phyloP scores from a whole-genome alignment of 1,140 invertebrate genomes.

The Euwallacea fornicatus region DNA sequence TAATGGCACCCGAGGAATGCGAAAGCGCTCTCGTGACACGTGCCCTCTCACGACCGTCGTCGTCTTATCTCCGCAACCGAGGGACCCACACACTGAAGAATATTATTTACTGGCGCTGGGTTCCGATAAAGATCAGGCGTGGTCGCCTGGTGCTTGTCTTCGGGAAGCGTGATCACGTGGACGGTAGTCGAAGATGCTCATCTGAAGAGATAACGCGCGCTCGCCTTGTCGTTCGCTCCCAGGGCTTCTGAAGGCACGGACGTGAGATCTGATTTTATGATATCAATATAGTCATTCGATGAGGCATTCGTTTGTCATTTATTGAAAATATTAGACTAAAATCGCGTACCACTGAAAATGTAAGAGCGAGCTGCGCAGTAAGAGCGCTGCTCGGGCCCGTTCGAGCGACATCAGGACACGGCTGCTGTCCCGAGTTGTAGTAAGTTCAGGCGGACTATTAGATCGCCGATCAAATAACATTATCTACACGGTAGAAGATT shows the following conservation, averaged over 20 bases:
- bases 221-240: constrained; percentile 17
- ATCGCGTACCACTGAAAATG: too few relatives aligned
- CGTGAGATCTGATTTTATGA: not conserved
- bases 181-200: constrained; percentile 34
- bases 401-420: too few relatives aligned
- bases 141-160: constrained; percentile 30
- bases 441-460: too few relatives aligned
- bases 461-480: too few relatives aligned
- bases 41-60: constrained; percentile 24
- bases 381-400: too few relatives aligned
- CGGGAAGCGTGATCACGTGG: constrained; percentile 33
- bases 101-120: constrained; percentile 30
- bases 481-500: too few relatives aligned
- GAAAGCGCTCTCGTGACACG: constrained; percentile 16
- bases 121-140: constrained; percentile 33
- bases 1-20: too few relatives aligned
- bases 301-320: too few relatives aligned
- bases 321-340: too few relatives aligned
- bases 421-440: too few relatives aligned
- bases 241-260: constrained; percentile 19
- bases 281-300: not conserved
- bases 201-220: constrained; percentile 25
- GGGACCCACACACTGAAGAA: constrained; percentile 24
- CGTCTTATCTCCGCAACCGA: constrained; percentile 5
- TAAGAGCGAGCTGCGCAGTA: too few relatives aligned